Percentiles rank a stretch among this genome's conserved stretches.
Conservation (phyloP, 1,140 invertebrate genomes). For the Heliconius congener region DNA sequence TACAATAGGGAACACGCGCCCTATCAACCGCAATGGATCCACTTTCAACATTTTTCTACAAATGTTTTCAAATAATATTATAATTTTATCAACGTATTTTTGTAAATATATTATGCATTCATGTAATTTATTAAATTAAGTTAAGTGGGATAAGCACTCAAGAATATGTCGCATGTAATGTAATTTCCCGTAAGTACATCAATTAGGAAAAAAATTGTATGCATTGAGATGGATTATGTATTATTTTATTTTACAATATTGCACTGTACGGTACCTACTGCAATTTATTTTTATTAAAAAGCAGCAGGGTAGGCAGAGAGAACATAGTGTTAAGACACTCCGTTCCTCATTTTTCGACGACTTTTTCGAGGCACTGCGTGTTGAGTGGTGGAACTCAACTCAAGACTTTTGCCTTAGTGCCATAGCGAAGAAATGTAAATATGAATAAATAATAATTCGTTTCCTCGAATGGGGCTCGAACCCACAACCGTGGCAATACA, state of each 20-base stretch:
- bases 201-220: background rate
- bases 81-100: background rate
- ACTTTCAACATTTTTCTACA: slow-evolving; percentile 52
- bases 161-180: background rate
- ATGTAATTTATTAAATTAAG: background rate
- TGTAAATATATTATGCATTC: background rate
- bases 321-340: no score
- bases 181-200: background rate
- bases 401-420: no score
- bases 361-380: no score
- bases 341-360: no score
- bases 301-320: no score
- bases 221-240: background rate
- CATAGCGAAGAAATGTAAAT: no score
- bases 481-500: no score
- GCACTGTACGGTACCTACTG: background rate
- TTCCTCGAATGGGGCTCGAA: no score
- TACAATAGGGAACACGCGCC: slow-evolving; percentile 64
- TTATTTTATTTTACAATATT: background rate
- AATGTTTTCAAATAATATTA: slow-evolving; percentile 5
- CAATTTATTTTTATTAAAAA: background rate
- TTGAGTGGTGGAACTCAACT: no score
- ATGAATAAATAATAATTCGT: no score
- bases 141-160: background rate
- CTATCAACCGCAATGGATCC: slow-evolving; percentile 51